These are phyloP conservation scores for Rhingia rostrata DNA, from an alignment of 2,888 invertebrate species.

Conservation along the genomic window DNA sequence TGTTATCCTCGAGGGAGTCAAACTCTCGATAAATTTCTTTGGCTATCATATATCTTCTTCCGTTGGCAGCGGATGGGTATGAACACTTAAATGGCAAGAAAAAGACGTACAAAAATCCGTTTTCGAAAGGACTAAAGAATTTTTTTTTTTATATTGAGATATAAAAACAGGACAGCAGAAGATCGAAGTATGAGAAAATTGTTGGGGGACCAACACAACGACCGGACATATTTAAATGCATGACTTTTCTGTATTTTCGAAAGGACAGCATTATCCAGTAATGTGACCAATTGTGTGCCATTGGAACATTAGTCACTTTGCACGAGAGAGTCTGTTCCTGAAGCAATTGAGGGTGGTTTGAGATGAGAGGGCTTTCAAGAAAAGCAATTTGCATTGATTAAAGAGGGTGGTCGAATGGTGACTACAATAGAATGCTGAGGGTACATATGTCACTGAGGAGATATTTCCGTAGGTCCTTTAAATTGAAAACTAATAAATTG, in stretches of 20 bases:
- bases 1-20: conserved; percentile 64
- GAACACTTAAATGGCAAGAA: conserved; percentile 27
- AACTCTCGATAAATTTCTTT: conserved; percentile 73
- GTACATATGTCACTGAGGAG: conserved; percentile 3
- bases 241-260: conserved; percentile 21
- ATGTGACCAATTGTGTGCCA: conserved; percentile 67
- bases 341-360: conserved; percentile 4
- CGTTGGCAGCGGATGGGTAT: conserved; percentile 59
- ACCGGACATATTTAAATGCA: conserved; percentile 65
- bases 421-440: background rate
- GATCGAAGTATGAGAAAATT: conserved; percentile 14
- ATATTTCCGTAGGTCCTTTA: too few species aligned
- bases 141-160: conserved; percentile 67
- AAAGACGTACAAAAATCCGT: background rate
- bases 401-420: conserved; percentile 16
- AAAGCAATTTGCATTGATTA: conserved; percentile 72
- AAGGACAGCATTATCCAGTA: conserved; percentile 41
- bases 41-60: conserved; percentile 72
- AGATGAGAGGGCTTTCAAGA: conserved; percentile 4
- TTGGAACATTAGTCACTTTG: conserved; percentile 65
- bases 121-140: conserved; percentile 50
- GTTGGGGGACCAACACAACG: conserved; percentile 1
- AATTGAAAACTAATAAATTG: too few species aligned
- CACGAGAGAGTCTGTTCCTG: conserved; percentile 61
- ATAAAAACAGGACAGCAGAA: conserved; percentile 40